Base-by-base conservation (phyloP, 2,113 vertebrate genomes). In the Hydrolagus affinis region DNA sequence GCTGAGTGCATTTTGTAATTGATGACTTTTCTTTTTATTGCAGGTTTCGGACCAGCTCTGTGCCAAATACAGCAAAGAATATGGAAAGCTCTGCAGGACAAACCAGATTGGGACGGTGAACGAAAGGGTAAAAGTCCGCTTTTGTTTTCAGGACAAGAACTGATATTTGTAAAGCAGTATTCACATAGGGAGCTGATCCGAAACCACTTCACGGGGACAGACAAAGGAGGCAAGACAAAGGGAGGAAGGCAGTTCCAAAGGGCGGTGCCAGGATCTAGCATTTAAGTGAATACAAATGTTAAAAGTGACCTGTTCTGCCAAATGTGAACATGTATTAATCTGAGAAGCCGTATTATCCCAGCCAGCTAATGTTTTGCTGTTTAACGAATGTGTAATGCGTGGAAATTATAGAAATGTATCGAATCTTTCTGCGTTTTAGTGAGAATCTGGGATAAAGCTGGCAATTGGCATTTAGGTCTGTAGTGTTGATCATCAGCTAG, bases 81-180 rank as follows among this genome's bases (percentile, higher is more conserved):
- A 99, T 15, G 97, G 97, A 88, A 98, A 98, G 89, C 92, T 99
- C 57, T 99, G 97, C 90, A 95, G 96, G 89, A 96, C 95, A 89
- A 99, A 99, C 92, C 97, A 99, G 91, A 99, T 98, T 85, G 97
- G 97, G 87, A 99, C 98, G 6, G 98, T 99, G 87, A 99, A 98
- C 14, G 96, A 98, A 86, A 93, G 96, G 95, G 97, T 99, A 94
- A 87, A 91, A 83, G 62, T 68, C 25, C 66, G 30, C 17, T 15
- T 23, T 60, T 70, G 10, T 71, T 66, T 71, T 44, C 11, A 83
- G 14, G 56, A 14, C 11, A 11, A 25, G 12, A 28, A 23, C 19
- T 83, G n/a, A 14, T 12, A 23, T 85, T 56, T 19, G 10, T 21
- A 56, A 21, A 44, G 9, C 0, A 44, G 17, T 75, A 21, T 75